Percentiles rank a stretch among this genome's conserved stretches.
Evolutionary conservation across 2,113 vertebrate genomes (phyloP).

Genomic region (Candoia aspera): DNA sequence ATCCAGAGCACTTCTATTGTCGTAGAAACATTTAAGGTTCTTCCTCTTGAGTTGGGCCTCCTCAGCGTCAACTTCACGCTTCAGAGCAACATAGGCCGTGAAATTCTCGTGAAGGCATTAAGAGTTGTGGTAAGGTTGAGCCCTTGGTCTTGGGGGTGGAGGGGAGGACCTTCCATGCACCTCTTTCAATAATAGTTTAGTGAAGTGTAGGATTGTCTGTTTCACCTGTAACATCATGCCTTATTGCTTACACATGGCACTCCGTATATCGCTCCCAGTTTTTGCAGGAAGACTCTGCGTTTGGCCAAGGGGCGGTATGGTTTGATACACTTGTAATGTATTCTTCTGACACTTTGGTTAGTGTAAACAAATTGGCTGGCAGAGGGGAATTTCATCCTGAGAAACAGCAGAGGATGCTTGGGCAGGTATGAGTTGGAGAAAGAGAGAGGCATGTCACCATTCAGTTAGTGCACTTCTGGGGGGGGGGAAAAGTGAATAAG

Average conservation of each 20-base stretch:
- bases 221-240: too few relatives aligned
- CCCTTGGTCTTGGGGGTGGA: neutral
- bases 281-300: too few relatives aligned
- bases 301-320: too few relatives aligned
- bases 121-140: constrained; percentile 83
- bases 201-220: too few relatives aligned
- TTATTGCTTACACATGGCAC: too few relatives aligned
- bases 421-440: too few relatives aligned
- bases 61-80: constrained; percentile 86
- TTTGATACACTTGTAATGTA: too few relatives aligned
- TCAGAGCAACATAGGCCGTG: constrained; percentile 43
- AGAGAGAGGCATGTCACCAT: too few relatives aligned
- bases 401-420: neutral
- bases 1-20: constrained; percentile 64
- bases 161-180: neutral
- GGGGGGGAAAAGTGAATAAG: neutral
- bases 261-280: too few relatives aligned
- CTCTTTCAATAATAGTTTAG: neutral
- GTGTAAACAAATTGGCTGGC: neutral
- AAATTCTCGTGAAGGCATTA: constrained; percentile 82
- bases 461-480: constrained; percentile 4
- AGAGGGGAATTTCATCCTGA: neutral
- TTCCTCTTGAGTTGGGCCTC: constrained; percentile 83
- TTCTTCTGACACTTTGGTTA: neutral
- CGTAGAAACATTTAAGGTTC: constrained; percentile 76